Percentiles rank a stretch among this genome's conserved stretches.
Evolutionary conservation across 1,140 invertebrate genomes (phyloP).

Genomic region (Calliopsis andreniformis): DNA sequence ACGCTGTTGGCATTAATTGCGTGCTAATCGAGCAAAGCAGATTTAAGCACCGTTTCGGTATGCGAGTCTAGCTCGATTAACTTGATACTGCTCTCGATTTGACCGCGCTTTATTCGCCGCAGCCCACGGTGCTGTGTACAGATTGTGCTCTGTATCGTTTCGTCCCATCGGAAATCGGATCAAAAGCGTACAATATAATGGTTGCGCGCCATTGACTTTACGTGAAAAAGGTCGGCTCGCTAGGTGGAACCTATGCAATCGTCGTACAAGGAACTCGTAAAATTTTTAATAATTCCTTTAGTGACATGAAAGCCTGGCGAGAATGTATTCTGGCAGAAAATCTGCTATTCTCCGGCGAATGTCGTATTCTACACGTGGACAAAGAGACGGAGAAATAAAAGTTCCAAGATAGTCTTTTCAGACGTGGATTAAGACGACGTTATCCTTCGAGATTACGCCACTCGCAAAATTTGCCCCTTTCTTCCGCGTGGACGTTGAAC

Average conservation of each 20-base stretch:
- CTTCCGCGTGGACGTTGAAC: too few species aligned
- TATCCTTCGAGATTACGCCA: not conserved
- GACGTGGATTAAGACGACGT: not conserved
- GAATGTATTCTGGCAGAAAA: not conserved
- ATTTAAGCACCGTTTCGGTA: not conserved
- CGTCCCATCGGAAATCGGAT: not conserved
- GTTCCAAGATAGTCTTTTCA: not conserved
- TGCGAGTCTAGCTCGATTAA: conserved; percentile 2
- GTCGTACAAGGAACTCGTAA: conserved; percentile 8
- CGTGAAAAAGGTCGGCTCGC: too few species aligned
- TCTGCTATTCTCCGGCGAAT: not conserved
- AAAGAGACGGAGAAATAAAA: conserved; percentile 7
- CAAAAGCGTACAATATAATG: not conserved
- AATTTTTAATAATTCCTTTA: conserved; percentile 31
- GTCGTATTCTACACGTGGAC: not conserved
- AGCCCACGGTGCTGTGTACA: too few species aligned
- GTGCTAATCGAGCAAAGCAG: not conserved
- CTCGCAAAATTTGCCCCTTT: too few species aligned
- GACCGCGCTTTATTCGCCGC: not conserved
- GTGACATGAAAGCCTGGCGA: not conserved
- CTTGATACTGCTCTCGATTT: conserved; percentile 3
- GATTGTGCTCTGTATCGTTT: too few species aligned
- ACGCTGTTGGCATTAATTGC: not conserved
- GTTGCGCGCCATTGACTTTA: not conserved
- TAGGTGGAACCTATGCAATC: not conserved